These are phyloP conservation scores for Drosophila borealis DNA, from an alignment of 2,888 invertebrate species.

Conservation along the genomic window DNA sequence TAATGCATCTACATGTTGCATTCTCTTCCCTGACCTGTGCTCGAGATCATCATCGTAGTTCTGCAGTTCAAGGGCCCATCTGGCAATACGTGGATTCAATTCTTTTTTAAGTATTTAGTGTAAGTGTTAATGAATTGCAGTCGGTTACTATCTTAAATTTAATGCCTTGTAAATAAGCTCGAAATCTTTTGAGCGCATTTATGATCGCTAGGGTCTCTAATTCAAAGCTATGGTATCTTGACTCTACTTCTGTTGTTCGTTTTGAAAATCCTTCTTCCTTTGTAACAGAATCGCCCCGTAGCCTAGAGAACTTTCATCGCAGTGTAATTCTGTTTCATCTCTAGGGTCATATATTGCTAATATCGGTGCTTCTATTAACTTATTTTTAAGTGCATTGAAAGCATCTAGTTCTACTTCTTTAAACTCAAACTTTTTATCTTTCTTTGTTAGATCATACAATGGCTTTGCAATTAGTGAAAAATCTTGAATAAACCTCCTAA, in stretches of 20 bases:
- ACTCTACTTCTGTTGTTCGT: too few species aligned
- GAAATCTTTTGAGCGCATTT: too few species aligned
- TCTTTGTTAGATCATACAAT: constrained; percentile 2
- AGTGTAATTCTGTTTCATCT: constrained; percentile 2
- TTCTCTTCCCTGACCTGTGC: background rate
- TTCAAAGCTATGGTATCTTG: too few species aligned
- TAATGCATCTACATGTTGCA: too few species aligned
- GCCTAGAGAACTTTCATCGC: background rate
- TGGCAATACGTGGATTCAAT: background rate
- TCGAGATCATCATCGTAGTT: background rate
- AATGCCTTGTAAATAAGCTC: too few species aligned
- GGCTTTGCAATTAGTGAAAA: background rate
- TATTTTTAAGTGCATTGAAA: background rate
- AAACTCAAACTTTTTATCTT: background rate
- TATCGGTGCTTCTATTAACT: background rate
- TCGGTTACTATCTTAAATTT: background rate
- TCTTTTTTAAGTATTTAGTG: background rate
- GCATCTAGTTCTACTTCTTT: background rate
- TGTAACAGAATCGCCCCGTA: constrained; percentile 2
- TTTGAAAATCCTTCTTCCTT: background rate
- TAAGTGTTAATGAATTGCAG: background rate
- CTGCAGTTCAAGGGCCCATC: background rate
- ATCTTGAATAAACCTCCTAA: background rate
- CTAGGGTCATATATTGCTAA: background rate
- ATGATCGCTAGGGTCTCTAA: too few species aligned